These are phyloP conservation scores for Tor tambroides DNA, from an alignment of 2,113 vertebrate genomes.

Conservation along the genomic window DNA sequence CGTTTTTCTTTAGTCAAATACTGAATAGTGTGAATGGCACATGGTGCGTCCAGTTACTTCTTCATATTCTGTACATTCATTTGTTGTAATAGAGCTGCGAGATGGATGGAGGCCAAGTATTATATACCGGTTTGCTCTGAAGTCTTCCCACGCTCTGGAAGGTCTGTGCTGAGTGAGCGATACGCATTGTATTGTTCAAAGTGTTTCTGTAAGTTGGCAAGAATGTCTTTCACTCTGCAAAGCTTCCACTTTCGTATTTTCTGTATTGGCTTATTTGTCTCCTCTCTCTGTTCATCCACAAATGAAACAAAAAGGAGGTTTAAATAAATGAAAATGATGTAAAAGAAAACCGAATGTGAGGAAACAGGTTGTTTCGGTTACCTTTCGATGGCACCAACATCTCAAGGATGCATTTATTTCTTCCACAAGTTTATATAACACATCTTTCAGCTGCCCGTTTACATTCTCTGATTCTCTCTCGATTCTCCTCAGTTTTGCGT, in stretches of 20 bases:
- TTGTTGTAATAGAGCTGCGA: too few relatives aligned
- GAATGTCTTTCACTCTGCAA: conserved; percentile 48
- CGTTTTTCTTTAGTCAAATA: not conserved
- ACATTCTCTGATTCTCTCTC: not conserved
- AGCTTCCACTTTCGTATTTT: conserved; percentile 12
- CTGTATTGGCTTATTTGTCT: not conserved
- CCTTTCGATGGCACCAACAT: conserved; percentile 37
- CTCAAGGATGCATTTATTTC: conserved; percentile 43
- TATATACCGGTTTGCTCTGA: not conserved
- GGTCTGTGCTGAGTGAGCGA: not conserved
- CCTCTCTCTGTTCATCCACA: not conserved
- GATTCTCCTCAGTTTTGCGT: not conserved
- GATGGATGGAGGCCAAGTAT: not conserved
- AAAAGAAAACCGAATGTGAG: not conserved
- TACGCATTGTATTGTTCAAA: conserved; percentile 49
- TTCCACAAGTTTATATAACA: conserved; percentile 24
- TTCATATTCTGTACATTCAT: not conserved
- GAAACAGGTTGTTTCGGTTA: not conserved
- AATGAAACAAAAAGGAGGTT: not conserved
- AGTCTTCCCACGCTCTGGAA: not conserved
- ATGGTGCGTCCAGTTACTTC: not conserved
- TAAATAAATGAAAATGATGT: not conserved
- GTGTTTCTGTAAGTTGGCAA: conserved; percentile 34
- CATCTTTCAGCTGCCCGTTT: not conserved
- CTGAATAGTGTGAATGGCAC: not conserved